Conservation (phyloP, 2,113 vertebrate species). For the Chionomys nivalis region DNA sequence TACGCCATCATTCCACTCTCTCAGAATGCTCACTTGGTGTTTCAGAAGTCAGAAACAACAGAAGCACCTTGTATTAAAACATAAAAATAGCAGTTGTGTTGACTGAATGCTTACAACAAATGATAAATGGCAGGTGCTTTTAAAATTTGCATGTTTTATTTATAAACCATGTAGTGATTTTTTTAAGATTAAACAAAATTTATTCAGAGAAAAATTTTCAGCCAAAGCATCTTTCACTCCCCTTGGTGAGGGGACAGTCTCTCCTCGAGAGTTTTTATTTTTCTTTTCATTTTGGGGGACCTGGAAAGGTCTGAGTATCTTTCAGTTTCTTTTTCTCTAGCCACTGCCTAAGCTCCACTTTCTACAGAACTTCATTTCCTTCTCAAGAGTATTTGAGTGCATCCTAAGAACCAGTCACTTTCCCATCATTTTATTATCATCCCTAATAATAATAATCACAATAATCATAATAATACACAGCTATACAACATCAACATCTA, state of each 20-base stretch:
- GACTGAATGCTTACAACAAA: conserved; percentile 29
- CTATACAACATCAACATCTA: background rate
- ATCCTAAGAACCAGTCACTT: background rate
- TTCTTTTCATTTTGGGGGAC: background rate
- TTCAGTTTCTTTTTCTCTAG: background rate
- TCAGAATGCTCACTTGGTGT: background rate
- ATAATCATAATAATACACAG: background rate
- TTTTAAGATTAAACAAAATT: background rate
- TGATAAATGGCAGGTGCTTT: background rate
- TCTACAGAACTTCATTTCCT: background rate
- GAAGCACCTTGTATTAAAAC: background rate
- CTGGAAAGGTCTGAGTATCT: background rate
- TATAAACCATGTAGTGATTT: background rate
- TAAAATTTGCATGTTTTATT: conserved; percentile 16
- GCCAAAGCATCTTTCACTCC: background rate
- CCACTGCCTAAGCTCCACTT: background rate
- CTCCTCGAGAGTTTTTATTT: background rate
- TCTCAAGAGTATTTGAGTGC: background rate
- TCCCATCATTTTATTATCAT: background rate
- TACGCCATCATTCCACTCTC: background rate
- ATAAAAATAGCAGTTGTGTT: conserved; percentile 11
- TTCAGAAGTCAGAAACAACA: conserved; percentile 33
- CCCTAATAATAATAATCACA: background rate
- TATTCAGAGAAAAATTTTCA: background rate
- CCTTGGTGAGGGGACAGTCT: background rate